Conservation (phyloP, 1,140 invertebrate genomes). For the Whitmania pigra region DNA sequence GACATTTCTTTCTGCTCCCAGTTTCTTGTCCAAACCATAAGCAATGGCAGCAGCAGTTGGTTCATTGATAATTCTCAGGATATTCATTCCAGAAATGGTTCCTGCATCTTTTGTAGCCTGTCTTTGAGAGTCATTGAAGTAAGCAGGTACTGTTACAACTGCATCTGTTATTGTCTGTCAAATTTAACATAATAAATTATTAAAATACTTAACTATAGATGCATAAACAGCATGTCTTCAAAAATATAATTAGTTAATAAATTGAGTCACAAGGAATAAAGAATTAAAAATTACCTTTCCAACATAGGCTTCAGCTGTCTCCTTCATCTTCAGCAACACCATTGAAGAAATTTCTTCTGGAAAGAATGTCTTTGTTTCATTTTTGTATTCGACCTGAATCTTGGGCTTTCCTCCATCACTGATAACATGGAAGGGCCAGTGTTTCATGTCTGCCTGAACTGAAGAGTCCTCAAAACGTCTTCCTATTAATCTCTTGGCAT, state of each 20-base stretch:
- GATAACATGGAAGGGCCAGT: slow-evolving; percentile 62
- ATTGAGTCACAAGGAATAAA: too few relatives aligned
- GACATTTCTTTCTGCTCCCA: slow-evolving; percentile 44
- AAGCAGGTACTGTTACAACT: slow-evolving; percentile 46
- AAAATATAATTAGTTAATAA: too few relatives aligned
- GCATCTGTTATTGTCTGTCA: slow-evolving; percentile 60
- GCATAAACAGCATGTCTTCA: too few relatives aligned
- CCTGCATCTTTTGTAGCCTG: slow-evolving; percentile 49
- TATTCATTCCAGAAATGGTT: slow-evolving; percentile 48
- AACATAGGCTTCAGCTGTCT: slow-evolving; percentile 81
- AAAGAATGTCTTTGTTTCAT: slow-evolving; percentile 74
- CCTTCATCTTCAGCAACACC: slow-evolving; percentile 78
- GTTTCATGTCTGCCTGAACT: slow-evolving; percentile 53
- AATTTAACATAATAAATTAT: neutral
- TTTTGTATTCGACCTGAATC: slow-evolving; percentile 71
- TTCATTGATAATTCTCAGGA: slow-evolving; percentile 47
- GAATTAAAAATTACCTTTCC: slow-evolving; percentile 50
- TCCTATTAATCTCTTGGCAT: slow-evolving; percentile 63
- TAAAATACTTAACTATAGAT: too few relatives aligned
- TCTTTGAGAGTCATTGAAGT: slow-evolving; percentile 47
- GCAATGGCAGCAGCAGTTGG: slow-evolving; percentile 47
- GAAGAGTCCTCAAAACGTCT: slow-evolving; percentile 60
- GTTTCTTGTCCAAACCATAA: slow-evolving; percentile 50
- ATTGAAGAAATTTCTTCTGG: slow-evolving; percentile 82
- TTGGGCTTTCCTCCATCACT: slow-evolving; percentile 61